phyloP scores from a whole-genome alignment of 1,140 invertebrate genomes.

The Rhizoglyphus robini region DNA sequence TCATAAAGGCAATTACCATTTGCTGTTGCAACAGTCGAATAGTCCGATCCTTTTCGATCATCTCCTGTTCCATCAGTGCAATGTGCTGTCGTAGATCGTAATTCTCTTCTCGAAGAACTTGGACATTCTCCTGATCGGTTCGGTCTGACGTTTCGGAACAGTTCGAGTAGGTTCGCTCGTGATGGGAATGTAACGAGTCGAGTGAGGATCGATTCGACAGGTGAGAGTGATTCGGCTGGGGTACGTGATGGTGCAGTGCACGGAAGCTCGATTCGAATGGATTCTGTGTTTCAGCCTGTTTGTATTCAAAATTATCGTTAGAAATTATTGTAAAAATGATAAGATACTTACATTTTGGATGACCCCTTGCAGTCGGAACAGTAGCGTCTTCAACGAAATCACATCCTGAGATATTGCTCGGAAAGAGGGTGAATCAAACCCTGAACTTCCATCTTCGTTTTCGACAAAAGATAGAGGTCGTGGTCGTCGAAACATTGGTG shows the following conservation, averaged over 20 bases:
- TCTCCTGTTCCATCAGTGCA: conserved; percentile 39
- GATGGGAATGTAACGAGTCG: neutral
- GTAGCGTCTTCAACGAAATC: conserved; percentile 59
- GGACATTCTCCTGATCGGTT: neutral
- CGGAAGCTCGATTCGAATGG: conserved; percentile 47
- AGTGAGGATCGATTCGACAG: neutral
- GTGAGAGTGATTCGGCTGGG: conserved; percentile 1
- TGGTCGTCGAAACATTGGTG: conserved; percentile 20
- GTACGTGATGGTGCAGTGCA: neutral
- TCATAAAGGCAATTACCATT: too few relatives aligned
- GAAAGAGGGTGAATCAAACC: conserved; percentile 47
- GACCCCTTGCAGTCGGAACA: conserved; percentile 56
- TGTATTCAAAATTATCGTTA: conserved; percentile 10
- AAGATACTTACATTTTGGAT: conserved; percentile 46
- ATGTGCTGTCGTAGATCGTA: conserved; percentile 52
- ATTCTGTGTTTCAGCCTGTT: conserved; percentile 59
- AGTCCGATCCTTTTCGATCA: conserved; percentile 54
- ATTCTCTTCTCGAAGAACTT: conserved; percentile 43
- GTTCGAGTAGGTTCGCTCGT: neutral
- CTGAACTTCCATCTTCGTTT: conserved; percentile 41
- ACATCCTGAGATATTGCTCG: conserved; percentile 57
- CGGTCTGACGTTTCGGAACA: neutral
- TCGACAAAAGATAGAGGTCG: conserved; percentile 28
- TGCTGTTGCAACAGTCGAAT: conserved; percentile 51
- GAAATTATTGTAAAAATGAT: neutral